Percentiles rank a stretch among this genome's conserved stretches.
These are phyloP conservation scores for Brachionus angularis DNA, from an alignment of 1,140 invertebrate species.

Conservation along the genomic window DNA sequence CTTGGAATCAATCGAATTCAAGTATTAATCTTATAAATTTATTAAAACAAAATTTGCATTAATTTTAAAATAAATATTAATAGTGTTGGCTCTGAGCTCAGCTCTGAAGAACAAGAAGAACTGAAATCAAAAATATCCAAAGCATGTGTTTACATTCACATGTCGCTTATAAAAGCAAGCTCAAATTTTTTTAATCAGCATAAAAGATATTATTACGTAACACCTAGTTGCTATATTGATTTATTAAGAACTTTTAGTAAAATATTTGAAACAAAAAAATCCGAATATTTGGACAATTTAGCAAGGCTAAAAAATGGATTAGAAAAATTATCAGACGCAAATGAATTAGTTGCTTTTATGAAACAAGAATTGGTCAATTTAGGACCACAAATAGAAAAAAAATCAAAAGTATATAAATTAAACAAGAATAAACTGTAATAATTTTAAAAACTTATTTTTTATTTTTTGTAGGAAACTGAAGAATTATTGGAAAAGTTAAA, in stretches of 20 bases:
- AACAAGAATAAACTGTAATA: neutral
- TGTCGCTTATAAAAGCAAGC: slow-evolving; percentile 70
- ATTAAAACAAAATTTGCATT: neutral
- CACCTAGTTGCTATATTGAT: slow-evolving; percentile 78
- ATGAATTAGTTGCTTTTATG: slow-evolving; percentile 54
- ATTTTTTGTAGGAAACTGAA: slow-evolving; percentile 21
- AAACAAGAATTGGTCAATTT: slow-evolving; percentile 53
- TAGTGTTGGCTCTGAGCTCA: neutral
- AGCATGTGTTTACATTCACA: slow-evolving; percentile 63
- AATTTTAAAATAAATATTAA: neutral
- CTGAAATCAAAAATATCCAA: slow-evolving; percentile 51
- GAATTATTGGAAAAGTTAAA: slow-evolving; percentile 48
- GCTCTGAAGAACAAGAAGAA: slow-evolving; percentile 45
- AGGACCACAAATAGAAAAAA: slow-evolving; percentile 54
- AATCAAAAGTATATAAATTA: slow-evolving; percentile 49
- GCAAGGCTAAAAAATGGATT: slow-evolving; percentile 52
- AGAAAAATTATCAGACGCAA: slow-evolving; percentile 53
- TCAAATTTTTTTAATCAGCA: slow-evolving; percentile 71
- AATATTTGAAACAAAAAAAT: slow-evolving; percentile 53
- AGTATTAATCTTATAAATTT: neutral
- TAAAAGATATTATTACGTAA: slow-evolving; percentile 75
- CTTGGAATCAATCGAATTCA: slow-evolving; percentile 4
- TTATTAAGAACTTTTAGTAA: slow-evolving; percentile 69
- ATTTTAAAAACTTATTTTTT: neutral
- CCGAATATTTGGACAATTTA: slow-evolving; percentile 49